Conservation (phyloP, 2,113 vertebrate genomes). For the Pholis gunnellus region DNA sequence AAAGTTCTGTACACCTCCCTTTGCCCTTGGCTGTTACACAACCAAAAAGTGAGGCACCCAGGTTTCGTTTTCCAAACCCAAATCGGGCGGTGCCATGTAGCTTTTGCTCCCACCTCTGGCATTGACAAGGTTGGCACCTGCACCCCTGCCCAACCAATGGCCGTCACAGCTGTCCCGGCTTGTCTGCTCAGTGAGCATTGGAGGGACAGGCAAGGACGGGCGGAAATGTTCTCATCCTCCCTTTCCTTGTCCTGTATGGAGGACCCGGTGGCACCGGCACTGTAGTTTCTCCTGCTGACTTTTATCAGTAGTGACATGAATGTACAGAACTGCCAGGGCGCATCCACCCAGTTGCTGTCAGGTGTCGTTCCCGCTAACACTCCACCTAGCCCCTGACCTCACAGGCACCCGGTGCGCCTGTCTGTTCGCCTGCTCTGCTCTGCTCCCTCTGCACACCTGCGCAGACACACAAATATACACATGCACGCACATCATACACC, state of each 20-base stretch:
- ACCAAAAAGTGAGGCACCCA: constrained; percentile 42
- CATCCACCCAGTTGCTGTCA: constrained; percentile 78
- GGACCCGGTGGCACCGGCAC: constrained; percentile 62
- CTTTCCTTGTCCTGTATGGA: constrained; percentile 59
- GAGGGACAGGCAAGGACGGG: constrained; percentile 67
- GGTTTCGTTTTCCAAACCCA: constrained; percentile 58
- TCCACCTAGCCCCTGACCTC: constrained; percentile 79
- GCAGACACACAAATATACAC: constrained; percentile 37
- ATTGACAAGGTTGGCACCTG: constrained; percentile 67
- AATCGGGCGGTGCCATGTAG: constrained; percentile 45
- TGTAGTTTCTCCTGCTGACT: constrained; percentile 72
- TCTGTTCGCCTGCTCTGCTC: constrained; percentile 58
- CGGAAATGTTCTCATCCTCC: constrained; percentile 70
- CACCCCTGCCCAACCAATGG: constrained; percentile 59
- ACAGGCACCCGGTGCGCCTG: constrained; percentile 69
- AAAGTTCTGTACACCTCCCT: constrained; percentile 49
- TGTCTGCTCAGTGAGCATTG: constrained; percentile 70
- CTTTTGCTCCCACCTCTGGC: constrained; percentile 60
- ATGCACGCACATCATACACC: constrained; percentile 28
- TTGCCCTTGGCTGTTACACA: constrained; percentile 67
- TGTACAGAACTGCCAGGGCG: constrained; percentile 81
- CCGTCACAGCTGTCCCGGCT: constrained; percentile 67
- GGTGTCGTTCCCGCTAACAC: constrained; percentile 80
- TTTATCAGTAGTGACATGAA: constrained; percentile 79
- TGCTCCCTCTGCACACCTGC: constrained; percentile 57